Base-by-base conservation (phyloP, 2,888 invertebrate species). In the Helicoverpa assulta region DNA sequence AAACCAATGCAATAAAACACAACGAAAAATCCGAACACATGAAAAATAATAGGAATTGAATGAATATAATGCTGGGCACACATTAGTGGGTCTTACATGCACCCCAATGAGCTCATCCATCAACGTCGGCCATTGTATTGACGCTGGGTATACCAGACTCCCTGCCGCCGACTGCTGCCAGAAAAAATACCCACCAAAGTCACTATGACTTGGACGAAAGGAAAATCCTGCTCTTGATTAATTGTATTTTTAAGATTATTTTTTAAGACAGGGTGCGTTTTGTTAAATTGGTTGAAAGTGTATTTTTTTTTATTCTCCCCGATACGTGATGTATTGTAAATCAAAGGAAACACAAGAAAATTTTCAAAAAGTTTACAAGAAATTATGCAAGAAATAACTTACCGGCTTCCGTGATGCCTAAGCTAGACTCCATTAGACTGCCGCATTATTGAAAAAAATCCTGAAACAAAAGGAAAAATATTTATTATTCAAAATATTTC, bases 391-490 rank as follows among this genome's bases (percentile, higher is more conserved):
- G 68, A 58, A 62, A 3, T 59, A 54, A 92, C 95, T 94, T 70
- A 95, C 95, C 93, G 91, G 94, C 89, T 92, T 91, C 90, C 89
- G 88, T 86, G 84, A 87, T 90, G 90, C 89, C 91, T 89, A 91
- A 94, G 91, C 93, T 94, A 93, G 91, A 89, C 90, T 91, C 91
- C 94, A 93, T 93, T 85, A 89, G 91, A 91, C 88, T 86, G 91
- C 92, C 90, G 94, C 95, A 95, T 95, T 92, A 93, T 95, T 93
- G 92, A 90, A 91, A 93, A 92, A 77, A 91, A 93, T 94, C 90
- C 92, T 94, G 94, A 94, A 63, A 95, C 94, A 91, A 94, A 93
- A 82, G 82, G 19, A 73, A 70, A 70, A 47, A 33, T 29, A 12
- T 18, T 19, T 0, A 26, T 77, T 54, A 80, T 18, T 58, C 12